phyloP scores from a whole-genome alignment of 2,113 vertebrate genomes.

The Empidonax traillii region DNA sequence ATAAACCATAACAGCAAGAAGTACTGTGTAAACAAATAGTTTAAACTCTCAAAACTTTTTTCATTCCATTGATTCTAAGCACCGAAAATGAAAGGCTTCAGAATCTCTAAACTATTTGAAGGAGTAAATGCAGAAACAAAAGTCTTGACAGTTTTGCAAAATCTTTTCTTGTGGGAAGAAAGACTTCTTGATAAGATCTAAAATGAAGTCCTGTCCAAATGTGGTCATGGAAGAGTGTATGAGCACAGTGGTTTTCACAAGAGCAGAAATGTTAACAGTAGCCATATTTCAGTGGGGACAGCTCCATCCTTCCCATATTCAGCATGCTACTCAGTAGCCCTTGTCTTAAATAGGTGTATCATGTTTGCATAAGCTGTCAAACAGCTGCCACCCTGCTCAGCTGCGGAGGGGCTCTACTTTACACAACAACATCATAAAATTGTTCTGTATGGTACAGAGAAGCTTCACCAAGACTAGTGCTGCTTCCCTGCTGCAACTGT shows the following conservation, averaged over 20 bases:
- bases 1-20: neutral
- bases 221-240: neutral
- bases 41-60: neutral
- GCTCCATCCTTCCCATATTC: neutral
- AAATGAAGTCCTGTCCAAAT: neutral
- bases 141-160: neutral
- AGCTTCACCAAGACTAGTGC: neutral
- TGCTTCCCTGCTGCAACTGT: neutral
- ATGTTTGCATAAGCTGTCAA: neutral
- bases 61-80: neutral
- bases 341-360: neutral
- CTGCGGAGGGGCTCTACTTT: neutral
- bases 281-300: neutral
- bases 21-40: neutral
- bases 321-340: rapidly evolving
- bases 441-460: neutral
- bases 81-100: neutral
- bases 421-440: neutral
- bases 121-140: neutral
- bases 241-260: neutral
- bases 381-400: neutral
- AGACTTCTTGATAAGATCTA: neutral
- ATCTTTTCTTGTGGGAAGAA: neutral
- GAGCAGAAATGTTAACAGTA: neutral
- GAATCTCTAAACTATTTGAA: neutral